Conservation (phyloP, 2,888 invertebrate species). For the Dasypogon diadema region DNA sequence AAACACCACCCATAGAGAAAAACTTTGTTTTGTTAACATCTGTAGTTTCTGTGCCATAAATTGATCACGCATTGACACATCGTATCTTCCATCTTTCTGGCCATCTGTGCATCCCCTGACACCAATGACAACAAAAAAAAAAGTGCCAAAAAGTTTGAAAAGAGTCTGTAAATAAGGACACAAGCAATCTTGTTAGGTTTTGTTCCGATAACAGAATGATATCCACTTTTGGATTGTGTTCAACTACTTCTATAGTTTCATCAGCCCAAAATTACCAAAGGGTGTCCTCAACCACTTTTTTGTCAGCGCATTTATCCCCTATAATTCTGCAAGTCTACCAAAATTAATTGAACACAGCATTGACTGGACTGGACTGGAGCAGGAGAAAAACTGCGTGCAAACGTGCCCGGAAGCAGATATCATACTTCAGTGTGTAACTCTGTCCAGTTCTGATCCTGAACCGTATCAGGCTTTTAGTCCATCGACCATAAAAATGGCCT, state of each 20-base stretch:
- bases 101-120: conserved; percentile 45
- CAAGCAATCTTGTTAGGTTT: conserved; percentile 45
- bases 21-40: conserved; percentile 40
- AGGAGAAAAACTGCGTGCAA: conserved; percentile 24
- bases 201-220: conserved; percentile 34
- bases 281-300: conserved; percentile 1
- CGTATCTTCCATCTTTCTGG: conserved; percentile 30
- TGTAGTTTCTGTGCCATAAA: conserved; percentile 41
- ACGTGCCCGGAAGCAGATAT: conserved; percentile 33
- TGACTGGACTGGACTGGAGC: no score
- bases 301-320: no score
- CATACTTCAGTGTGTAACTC: background rate
- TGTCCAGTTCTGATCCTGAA: no score
- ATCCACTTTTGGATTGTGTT: conserved; percentile 23
- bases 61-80: conserved; percentile 46
- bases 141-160: conserved; percentile 28
- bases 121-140: background rate
- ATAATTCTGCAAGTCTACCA: no score
- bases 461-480: background rate
- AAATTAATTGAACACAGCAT: background rate
- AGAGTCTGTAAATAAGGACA: conserved; percentile 46
- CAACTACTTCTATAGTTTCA: conserved; percentile 7
- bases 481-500: conserved; percentile 1
- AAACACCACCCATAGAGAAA: conserved; percentile 15
- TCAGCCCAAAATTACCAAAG: background rate